These are phyloP conservation scores for Oreochromis tanganicae DNA, from an alignment of 2,113 vertebrate species.

Conservation along the genomic window DNA sequence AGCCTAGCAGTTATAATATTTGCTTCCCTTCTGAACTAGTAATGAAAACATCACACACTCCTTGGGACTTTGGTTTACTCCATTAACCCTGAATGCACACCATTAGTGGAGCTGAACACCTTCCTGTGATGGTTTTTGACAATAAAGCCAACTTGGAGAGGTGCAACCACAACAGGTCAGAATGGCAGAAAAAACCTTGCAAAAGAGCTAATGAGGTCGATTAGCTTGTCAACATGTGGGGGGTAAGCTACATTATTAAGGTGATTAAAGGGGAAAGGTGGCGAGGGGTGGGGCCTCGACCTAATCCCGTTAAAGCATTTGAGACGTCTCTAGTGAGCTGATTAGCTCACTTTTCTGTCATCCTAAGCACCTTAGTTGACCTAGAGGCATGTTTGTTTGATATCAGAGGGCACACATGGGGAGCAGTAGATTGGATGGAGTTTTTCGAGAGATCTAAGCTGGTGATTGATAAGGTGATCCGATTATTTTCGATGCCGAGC, in stretches of 20 bases:
- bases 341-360: conserved; percentile 57
- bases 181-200: not conserved
- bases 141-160: not conserved
- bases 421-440: conserved; percentile 52
- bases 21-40: not conserved
- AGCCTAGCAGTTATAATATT: not conserved
- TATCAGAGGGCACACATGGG: not conserved
- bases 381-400: conserved; percentile 6
- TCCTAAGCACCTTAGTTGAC: conserved; percentile 35
- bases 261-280: conserved; percentile 52
- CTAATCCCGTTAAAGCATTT: conserved; percentile 70
- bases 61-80: not conserved
- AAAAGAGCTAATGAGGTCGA: conserved; percentile 49
- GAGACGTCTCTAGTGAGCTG: conserved; percentile 61
- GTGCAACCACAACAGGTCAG: not conserved
- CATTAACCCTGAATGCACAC: not conserved
- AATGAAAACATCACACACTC: not conserved
- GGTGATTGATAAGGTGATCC: not conserved
- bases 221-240: not conserved
- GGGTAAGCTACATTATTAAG: conserved; percentile 51
- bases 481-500: conserved; percentile 37
- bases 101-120: not conserved
- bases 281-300: conserved; percentile 22
- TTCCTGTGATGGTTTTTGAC: not conserved
- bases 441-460: conserved; percentile 29